Evolutionary conservation across 2,888 invertebrate genomes (phyloP).

Genomic region (Mesorhabditis spiculigera): DNA sequence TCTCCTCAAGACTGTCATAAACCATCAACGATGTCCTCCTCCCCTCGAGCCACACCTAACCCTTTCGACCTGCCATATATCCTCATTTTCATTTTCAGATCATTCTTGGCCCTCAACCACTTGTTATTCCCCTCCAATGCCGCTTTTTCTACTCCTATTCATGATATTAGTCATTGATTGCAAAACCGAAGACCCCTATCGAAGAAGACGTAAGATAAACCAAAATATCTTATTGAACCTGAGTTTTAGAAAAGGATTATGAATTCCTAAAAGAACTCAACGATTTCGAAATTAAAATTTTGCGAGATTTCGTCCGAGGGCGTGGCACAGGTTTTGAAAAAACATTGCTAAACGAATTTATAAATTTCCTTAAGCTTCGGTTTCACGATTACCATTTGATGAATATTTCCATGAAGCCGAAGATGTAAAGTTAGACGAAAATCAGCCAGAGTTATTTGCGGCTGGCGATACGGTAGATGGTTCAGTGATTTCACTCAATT

Average conservation of each 20-base stretch:
- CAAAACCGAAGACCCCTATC: not conserved
- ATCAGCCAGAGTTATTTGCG: too few species aligned
- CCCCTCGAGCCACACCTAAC: too few species aligned
- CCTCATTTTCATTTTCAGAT: too few species aligned
- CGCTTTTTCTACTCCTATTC: constrained; percentile 1
- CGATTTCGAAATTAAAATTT: constrained; percentile 35
- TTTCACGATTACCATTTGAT: too few species aligned
- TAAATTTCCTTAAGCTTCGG: constrained; percentile 6
- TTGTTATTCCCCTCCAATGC: not conserved
- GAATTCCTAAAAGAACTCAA: constrained; percentile 25
- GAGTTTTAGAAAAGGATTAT: constrained; percentile 1
- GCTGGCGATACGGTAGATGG: too few species aligned
- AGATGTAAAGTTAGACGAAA: too few species aligned
- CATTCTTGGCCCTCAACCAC: not conserved
- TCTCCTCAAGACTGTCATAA: too few species aligned
- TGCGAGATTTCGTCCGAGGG: constrained; percentile 42
- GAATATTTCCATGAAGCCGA: too few species aligned
- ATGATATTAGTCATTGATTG: not conserved
- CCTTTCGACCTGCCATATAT: too few species aligned
- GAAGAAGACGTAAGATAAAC: not conserved
- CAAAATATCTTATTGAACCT: not conserved
- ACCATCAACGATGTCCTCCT: too few species aligned
- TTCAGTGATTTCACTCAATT: too few species aligned
- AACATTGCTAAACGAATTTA: constrained; percentile 21
- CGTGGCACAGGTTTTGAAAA: constrained; percentile 25